Base-by-base conservation (phyloP, 1,140 invertebrate species). In the Pogonus chalceus region DNA sequence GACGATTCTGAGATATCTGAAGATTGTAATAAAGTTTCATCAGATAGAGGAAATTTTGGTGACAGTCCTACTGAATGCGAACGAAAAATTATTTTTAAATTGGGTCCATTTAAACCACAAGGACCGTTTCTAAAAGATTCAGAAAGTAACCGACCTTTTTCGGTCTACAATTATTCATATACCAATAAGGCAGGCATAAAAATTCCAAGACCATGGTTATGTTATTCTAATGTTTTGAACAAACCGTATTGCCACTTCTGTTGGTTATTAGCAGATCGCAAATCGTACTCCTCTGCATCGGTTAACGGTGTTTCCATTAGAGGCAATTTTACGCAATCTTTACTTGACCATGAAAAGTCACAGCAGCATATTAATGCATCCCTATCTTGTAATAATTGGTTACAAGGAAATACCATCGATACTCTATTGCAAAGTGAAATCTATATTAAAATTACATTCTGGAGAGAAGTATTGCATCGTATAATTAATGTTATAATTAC, bases 201-300 rank as follows among this genome's bases (percentile, higher is more conserved):
- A 64, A 56, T 56, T 54, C 24, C 22, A 53, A 51, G 57, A 35
- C 47, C 23, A 22, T 58, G 54, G 51, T 23, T 62, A 58, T 62
- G 60, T 58, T 64, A 61, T 63, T 62, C 58, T 59, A 63, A 60
- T 51, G 58, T 63, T 62, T 57, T 61, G 51, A 58, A 63, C 53
- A 62, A 62, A 56, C 55, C 56, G 58, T 63, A 63, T 55, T 63
- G 62, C 37, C 62, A 60, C 55, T 62, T 64, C 54, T 63, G 62
- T 60, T 63, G 62, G 61, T 63, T 64, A 59, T 63, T 63, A 60
- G 61, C 61, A 60, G 57, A 64, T 58, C 63, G 57, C 59, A 60
- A 63, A 62, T 63, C 55, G 58, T 63, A 62, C 57, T 63, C 58
- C 52, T 59, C 57, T 55, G 58, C 61, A 26, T 65, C 62, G 60